Conservation (phyloP, 2,888 invertebrate genomes). For the Osedax fenrisi region DNA sequence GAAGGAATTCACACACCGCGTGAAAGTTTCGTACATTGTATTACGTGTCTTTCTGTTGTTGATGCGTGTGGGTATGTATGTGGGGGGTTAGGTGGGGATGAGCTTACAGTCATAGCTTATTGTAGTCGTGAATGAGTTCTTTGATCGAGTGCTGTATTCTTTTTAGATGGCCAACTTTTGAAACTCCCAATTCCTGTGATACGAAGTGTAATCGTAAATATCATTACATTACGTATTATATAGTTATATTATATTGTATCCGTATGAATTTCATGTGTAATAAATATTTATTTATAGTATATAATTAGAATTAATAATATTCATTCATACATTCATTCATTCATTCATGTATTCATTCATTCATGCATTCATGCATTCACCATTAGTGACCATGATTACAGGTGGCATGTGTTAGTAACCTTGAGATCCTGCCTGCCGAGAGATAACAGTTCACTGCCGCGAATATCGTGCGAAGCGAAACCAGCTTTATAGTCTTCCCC, state of each 20-base stretch:
- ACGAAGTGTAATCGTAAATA: background rate
- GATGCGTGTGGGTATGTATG: too few relatives aligned
- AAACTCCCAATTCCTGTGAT: constrained; percentile 75
- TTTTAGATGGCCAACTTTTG: constrained; percentile 89
- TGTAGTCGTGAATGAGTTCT: constrained; percentile 55
- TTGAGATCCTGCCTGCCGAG: constrained; percentile 63
- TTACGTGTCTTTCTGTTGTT: too few relatives aligned
- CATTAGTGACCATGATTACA: background rate
- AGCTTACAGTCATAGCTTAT: constrained; percentile 41
- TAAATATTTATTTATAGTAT: too few relatives aligned
- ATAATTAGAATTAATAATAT: too few relatives aligned
- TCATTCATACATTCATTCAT: too few relatives aligned
- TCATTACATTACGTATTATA: background rate
- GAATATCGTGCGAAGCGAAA: constrained; percentile 78
- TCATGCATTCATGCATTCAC: background rate
- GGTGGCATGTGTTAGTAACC: constrained; percentile 34
- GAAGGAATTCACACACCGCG: too few relatives aligned
- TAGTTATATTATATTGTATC: background rate
- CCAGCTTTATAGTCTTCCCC: constrained; percentile 73
- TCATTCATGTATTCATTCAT: too few relatives aligned
- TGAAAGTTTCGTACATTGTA: too few relatives aligned
- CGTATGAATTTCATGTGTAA: too few relatives aligned
- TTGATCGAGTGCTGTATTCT: constrained; percentile 81
- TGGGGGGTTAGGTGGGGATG: too few relatives aligned
- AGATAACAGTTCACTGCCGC: constrained; percentile 73